Evolutionary conservation across 53 echinoderm and acorn worm species (phyloP), one percentile per base, ranked within the genome.

Genomic region (Echinometra lucunter): DNA sequence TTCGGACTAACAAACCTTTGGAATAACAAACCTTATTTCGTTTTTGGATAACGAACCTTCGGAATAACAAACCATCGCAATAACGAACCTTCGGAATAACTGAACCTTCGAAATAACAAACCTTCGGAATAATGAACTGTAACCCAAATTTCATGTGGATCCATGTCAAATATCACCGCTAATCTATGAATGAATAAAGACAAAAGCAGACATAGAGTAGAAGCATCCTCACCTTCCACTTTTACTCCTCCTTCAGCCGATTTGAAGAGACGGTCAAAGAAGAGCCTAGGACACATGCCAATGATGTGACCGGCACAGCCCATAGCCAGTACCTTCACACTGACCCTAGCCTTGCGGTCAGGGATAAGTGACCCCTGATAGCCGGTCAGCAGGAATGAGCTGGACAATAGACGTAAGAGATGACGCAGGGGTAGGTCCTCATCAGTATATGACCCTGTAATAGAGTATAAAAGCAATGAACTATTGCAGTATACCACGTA

Each of bases 321-420:
- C 49, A 98, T 91, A 13, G 98, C 97, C 56, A 99, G 88, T 18
- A 96, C 96, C 81, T 99, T 99, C 23, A 97, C 98, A 93, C 99
- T 99, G 91, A 99, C 96, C 88, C 99, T 91, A 13, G 97, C 96
- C 57, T 90, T 94, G 63, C 96, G 83, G 89, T 98, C 99, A 44
- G 98, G 95, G 37, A 97, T 94, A 37, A 95, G 93, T 12, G 96
- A 95, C 10, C 96, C 97, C 60, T 74, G 96, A 95, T 96, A 96
- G 40, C 98, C 99, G 9, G 97, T 97, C 89, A 99, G 96, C 1
- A 98, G 96, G 95, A 97, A 98, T 0, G 99, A 98, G 19, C 98
- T 96, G 85, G 96, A 92, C 58, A 98, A 81, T 19, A 97, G 98
- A 2, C 99, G 94, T 27, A 98, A 80, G 25, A 98, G 96, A 95